A percentile compares a stretch with the other conserved stretches of the same genome.
Evolutionary conservation across 2,797 vertebrate species (phyloP).

Genomic region (Diglossa cyanea): DNA sequence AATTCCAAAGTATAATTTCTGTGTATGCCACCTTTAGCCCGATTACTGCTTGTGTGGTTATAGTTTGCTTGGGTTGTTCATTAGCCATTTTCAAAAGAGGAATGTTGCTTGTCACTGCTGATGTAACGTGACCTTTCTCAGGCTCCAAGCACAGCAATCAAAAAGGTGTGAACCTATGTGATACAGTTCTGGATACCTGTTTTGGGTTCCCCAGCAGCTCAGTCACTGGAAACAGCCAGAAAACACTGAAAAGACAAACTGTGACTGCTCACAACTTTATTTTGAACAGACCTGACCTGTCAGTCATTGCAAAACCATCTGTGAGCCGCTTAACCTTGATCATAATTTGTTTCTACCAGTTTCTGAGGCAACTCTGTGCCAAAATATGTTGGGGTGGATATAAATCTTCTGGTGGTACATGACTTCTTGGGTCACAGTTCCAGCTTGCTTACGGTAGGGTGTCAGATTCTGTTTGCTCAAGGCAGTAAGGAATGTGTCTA

Average conservation of each 20-base stretch:
- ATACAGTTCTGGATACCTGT: accelerated
- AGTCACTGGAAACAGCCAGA: neutral
- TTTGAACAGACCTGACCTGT: neutral
- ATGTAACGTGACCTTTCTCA: accelerated
- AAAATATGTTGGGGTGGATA: neutral
- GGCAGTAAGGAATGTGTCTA: neutral
- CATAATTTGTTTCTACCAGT: neutral
- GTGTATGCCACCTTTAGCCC: neutral
- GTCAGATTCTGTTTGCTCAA: constrained; percentile 23
- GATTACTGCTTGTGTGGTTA: accelerated
- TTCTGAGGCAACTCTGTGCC: neutral
- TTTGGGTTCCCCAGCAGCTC: neutral
- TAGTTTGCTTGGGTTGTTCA: neutral
- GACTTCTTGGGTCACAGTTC: neutral
- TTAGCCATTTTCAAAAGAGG: neutral
- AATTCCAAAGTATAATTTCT: neutral
- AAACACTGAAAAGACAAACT: neutral
- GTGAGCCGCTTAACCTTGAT: neutral
- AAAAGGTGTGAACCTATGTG: neutral
- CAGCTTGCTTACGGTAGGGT: neutral
- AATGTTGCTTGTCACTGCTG: neutral
- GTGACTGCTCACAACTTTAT: neutral
- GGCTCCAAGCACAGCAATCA: neutral
- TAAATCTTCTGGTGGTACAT: neutral
- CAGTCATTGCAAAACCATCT: neutral